phyloP scores from a whole-genome alignment of 23 tunicate species.

The Styela clava region DNA sequence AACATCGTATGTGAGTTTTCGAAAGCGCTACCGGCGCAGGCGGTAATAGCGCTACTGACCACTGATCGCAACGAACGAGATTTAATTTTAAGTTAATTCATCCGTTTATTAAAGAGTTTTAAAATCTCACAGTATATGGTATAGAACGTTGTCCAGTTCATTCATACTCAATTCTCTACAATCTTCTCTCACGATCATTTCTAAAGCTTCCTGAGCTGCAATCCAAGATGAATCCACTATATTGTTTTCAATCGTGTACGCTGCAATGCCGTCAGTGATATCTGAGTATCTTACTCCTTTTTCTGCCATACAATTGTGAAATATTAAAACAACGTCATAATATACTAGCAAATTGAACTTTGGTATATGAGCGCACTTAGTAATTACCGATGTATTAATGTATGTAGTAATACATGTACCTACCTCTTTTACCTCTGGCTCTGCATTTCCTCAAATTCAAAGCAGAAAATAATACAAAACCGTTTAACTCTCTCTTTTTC shows the following conservation, averaged over 20 bases:
- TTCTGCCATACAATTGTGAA: too few species aligned
- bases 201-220: slow-evolving; percentile 13
- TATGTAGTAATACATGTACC: too few species aligned
- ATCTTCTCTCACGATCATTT: slow-evolving; percentile 3
- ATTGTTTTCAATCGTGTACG: slow-evolving; percentile 6
- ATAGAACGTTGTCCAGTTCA: slow-evolving; percentile 18
- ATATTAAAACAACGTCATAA: too few species aligned
- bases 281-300: slow-evolving; percentile 17
- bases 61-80: too few species aligned
- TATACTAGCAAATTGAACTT: too few species aligned
- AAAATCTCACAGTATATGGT: slow-evolving; percentile 15
- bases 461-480: neutral
- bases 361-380: too few species aligned
- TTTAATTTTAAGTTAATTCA: too few species aligned
- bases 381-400: too few species aligned
- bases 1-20: too few species aligned
- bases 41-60: too few species aligned
- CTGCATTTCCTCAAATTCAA: neutral
- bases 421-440: neutral
- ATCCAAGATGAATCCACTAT: slow-evolving; percentile 1
- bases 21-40: too few species aligned
- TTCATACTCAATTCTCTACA: slow-evolving; percentile 4
- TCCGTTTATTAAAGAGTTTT: too few species aligned
- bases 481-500: neutral
- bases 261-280: slow-evolving; percentile 6